Evolutionary conservation across 1,140 invertebrate species (phyloP), one percentile per base, ranked within the genome.

Genomic region (Conopomorpha cramerella): DNA sequence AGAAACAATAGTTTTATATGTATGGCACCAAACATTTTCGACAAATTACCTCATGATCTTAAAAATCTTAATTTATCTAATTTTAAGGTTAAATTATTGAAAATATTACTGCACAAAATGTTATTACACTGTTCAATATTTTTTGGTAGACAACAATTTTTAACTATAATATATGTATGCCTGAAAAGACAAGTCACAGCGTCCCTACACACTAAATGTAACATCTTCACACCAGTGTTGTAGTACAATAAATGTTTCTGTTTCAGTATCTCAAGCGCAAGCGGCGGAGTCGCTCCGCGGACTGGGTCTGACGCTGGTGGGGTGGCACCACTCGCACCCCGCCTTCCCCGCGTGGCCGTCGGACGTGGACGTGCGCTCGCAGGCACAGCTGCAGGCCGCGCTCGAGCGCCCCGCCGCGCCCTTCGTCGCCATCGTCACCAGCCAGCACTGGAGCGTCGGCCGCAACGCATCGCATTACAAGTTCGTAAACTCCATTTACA

Each of bases 301-400:
- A 8, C 34, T n/a, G 3, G 60, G 56, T 4, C 34, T 42, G 29
- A 0, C 25, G 34, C 58, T 59, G 31, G 51, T 51, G 36, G 74
- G 62, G 13, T 78, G 74, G 74, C 67, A 76, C 54, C 74, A 78
- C 62, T 76, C 70, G 35, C 74, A 78, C 51, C 74, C 74, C 2
- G 16, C 36, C n/a, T 77, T 72, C 56, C 53, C 64, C 3, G 42
- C 68, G 0, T 35, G 48, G 32, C 76, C 76, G 0, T 77, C 72
- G 0, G 51, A 44, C 11, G 51, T 39, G 13, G 76, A 78, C 54
- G 50, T 77, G 42, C 38, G 43, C 42, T 47, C 60, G 30, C 76
- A 78, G 53, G 47, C 44, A 16, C 51, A 50, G 27, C 45, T 77
- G 39, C 76, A 78, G 55, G 34, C 26, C 10, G 58, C 58, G 13